Base-by-base conservation (phyloP, 1,140 invertebrate species). In the Heliothis subflexa region DNA sequence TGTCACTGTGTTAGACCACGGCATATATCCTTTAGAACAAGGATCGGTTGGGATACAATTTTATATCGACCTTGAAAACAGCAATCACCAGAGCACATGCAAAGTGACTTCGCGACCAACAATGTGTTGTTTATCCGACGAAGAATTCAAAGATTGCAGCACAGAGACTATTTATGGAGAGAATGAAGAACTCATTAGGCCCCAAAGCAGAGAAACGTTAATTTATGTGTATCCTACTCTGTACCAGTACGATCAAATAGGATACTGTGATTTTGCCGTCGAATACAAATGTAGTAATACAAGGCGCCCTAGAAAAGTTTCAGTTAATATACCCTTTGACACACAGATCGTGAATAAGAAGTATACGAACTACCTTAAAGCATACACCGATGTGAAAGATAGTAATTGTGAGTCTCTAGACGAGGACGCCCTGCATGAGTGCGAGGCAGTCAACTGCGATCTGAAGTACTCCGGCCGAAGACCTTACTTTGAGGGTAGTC, bases 11-110 rank as follows among this genome's bases (percentile, higher is more conserved):
- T 64, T 88, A 55, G 88, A 91, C 72, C 90, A 87, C 85, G 91
- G 92, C 25, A 40, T 91, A 21, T 73, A 84, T 33, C 88, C 89
- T 10, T 70, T 92, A 25, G 73, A 86, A 13, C 82, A 79, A 72
- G 81, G 88, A 50, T 90, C 91, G 14, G 70, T 91, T 9, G 90
- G 82, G 12, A 83, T 93, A 54, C 86, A 85, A 61, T 89, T 93
- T 62, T 93, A 78, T 72, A 61, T 93, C 21, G 86, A 91, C 50
- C 21, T 92, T 45, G 85, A 86, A 77, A 93, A 91, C 68, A 71
- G 84, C 64, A 71, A 89, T 75, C 82, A 79, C 1, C 57, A 50
- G 4, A 68, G 45, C n/a, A 28, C 50, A 70, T 92, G 89, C 75
- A 78, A 59, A 78, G 49, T 92, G 13, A 57, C 74, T 25, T 75